Base-by-base conservation (phyloP, 2,797 vertebrate genomes). In the Eulemur coronatus region DNA sequence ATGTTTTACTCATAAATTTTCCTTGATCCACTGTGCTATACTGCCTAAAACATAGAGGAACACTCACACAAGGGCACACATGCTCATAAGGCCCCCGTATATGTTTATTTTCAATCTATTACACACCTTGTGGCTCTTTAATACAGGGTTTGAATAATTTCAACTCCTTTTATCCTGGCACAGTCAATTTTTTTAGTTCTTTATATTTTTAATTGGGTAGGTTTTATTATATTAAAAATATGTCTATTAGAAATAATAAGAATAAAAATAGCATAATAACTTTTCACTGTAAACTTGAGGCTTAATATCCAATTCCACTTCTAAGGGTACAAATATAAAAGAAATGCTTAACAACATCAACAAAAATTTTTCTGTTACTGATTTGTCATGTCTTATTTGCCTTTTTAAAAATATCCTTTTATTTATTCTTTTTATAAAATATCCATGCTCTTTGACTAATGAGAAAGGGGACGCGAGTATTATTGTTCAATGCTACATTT, bases 251-350 rank as follows among this genome's bases (percentile, higher is more conserved):
- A 97, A 97, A 97, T 97, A 94, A 52, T 6, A 94, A 84, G 18
- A 85, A 67, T 97, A 98, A 98, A 98, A 98, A 97, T 97, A 98
- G 84, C 82, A 97, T 93, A 93, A 98, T 98, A 89, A 93, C 95
- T 97, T 96, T 57, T 38, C 98, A 94, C 97, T 97, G 97, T 95
- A 78, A 80, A 70, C 89, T 94, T 96, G 95, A 89, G 69, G 95
- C 84, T 82, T 73, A 90, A 91, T 96, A 92, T 55, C 26, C 0
- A 96, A 97, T 97, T 78, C 22, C 28, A 92, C 57, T 84, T 81
- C 28, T 79, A 96, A 82, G 10, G 17, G 2, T 69, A 52, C 50
- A 92, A 76, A 81, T 50, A 84, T 84, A 93, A 95, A 92, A 88
- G 38, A 63, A 84, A 79, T 80, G 82, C 89, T 98, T 98, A 98